A percentile compares a stretch with the other conserved stretches of the same genome.
These are phyloP conservation scores for Takifugu flavidus DNA, from an alignment of 2,113 vertebrate species.

Conservation along the genomic window DNA sequence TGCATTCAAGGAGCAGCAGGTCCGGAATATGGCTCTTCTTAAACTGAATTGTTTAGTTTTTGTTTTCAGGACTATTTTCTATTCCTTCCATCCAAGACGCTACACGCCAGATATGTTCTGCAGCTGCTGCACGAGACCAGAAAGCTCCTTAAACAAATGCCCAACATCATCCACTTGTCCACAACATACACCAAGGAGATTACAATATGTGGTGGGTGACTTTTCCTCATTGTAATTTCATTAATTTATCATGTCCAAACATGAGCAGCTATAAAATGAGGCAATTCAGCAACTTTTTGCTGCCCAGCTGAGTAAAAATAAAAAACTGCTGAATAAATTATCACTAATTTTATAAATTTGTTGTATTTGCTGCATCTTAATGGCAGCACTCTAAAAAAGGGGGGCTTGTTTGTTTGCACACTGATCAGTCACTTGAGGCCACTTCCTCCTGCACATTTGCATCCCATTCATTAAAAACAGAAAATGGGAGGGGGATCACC, in stretches of 20 bases:
- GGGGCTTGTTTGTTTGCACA: slow-evolving; percentile 50
- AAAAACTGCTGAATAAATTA: slow-evolving; percentile 8
- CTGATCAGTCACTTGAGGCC: slow-evolving; percentile 49
- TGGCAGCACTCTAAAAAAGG: slow-evolving; percentile 23
- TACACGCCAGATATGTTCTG: slow-evolving; percentile 88
- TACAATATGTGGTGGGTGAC: slow-evolving; percentile 64
- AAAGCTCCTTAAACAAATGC: slow-evolving; percentile 86
- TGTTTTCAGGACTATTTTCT: no score
- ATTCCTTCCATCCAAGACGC: slow-evolving; percentile 68
- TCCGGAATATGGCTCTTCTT: slow-evolving; percentile 21
- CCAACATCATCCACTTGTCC: slow-evolving; percentile 83
- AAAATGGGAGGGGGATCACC: background rate
- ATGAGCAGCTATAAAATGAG: no score
- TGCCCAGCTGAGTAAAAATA: no score
- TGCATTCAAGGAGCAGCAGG: slow-evolving; percentile 87
- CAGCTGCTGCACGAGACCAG: slow-evolving; percentile 86
- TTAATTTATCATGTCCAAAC: background rate
- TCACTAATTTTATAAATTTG: slow-evolving; percentile 13
- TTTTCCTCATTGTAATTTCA: background rate
- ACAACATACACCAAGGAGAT: slow-evolving; percentile 86
- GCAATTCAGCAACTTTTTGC: no score
- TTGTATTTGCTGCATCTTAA: slow-evolving; percentile 23
- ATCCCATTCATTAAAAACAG: slow-evolving; percentile 43
- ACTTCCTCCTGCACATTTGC: slow-evolving; percentile 26
- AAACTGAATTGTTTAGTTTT: background rate